Evolutionary conservation across 2,888 invertebrate species (phyloP), one percentile per base, ranked within the genome.

Genomic region (Tachina grossa): DNA sequence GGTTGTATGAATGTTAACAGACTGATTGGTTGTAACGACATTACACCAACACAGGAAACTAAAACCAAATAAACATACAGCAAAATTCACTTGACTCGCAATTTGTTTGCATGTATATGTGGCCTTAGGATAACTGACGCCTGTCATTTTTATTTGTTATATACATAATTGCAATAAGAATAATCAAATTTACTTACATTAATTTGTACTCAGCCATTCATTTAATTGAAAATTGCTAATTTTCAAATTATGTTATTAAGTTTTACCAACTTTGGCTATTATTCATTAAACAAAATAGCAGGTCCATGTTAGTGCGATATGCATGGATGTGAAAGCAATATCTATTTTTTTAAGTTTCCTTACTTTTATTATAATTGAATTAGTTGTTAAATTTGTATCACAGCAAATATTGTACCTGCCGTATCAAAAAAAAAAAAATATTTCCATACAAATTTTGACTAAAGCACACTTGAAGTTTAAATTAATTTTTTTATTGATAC

Each of bases 101-200:
- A 31, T 22, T 57, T 57, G 57, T 47, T 57, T 31, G 19, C 53
- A 8, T 22, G 19, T 43, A 8, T 43, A 51, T 51, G 19, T 19
- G 16, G 9, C 19, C 49, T 6, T 41, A 69, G 43, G 43, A 43
- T 59, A 65, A 57, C 1, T 39, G 80, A 31, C 74, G 74, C 66
- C 74, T 68, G 19, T 39, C 43, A 66, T 65, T 39, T 74, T 74
- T 66, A 16, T 13, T 63, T 72, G 2, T 53, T 71, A 14, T 9
- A 14, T 43, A 19, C 10, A 59, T 59, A 19, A 31, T 49, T 68
- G 22, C 61, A 59, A 75, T 59, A 45, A 51, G 9, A 43, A 11
- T 22, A 22, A 68, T 75, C 45, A 75, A 75, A 81, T 69, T 41
- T 61, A 75, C 19, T 79, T 22, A 13, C 9, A 31, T 31, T 31